Conservation (phyloP, 2,113 vertebrate species). For the Malaclemys terrapin region DNA sequence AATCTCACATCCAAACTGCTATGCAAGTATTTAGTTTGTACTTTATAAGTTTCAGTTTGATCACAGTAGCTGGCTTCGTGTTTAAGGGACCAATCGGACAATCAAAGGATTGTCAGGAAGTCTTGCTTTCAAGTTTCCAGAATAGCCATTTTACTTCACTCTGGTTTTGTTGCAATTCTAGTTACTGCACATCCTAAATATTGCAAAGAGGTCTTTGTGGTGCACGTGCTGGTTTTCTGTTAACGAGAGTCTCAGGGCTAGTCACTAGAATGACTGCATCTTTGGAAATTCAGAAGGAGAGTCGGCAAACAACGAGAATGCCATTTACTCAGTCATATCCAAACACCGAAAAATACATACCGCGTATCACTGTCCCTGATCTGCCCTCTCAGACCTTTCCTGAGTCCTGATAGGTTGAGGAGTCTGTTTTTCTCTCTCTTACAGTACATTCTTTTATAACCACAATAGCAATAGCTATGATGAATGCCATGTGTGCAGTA, state of each 20-base stretch:
- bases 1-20: not conserved
- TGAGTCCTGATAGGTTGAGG: not conserved
- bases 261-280: not conserved
- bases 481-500: not conserved
- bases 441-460: not conserved
- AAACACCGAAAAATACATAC: not conserved
- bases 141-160: not conserved
- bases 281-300: not conserved
- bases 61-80: not conserved
- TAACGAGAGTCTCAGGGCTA: not conserved
- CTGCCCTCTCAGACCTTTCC: not conserved
- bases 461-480: not conserved
- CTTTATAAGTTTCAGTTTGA: not conserved
- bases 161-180: not conserved
- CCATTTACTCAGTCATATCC: constrained; percentile 6
- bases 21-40: not conserved
- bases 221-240: not conserved
- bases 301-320: not conserved
- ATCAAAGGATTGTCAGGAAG: not conserved
- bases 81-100: not conserved
- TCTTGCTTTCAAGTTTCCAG: not conserved
- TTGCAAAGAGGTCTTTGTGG: not conserved
- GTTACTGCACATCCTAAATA: not conserved
- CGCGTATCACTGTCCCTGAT: not conserved
- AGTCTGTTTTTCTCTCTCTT: constrained; percentile 10